Evolutionary conservation across 2,797 vertebrate genomes (phyloP), one percentile per base, ranked within the genome.

Genomic region (Leptodactylus fallax): DNA sequence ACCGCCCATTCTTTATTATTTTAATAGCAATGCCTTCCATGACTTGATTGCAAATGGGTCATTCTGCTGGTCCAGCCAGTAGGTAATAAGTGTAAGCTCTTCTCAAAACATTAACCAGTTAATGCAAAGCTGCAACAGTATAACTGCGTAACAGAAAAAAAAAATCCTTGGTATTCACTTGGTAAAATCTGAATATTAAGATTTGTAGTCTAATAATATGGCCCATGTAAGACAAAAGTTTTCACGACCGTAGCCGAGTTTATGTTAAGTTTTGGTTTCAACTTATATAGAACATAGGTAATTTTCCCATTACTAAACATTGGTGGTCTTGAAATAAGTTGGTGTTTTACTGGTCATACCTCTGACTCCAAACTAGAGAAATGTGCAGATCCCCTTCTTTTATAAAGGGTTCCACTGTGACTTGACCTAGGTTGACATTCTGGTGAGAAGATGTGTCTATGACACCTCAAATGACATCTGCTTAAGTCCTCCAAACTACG

Each of bases 311-410:
- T 49, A 53, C 81, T 88, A 72, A 74, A 76, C 49, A 81, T 87
- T 8, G 36, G 80, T 88, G 63, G 63, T 49, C 84, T 87, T 89
- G 51, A 74, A 79, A 84, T 55, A 74, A 55, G 25, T 71, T 81
- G 72, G 49, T 67, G 45, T 11, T 88, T 90, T 91, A 88, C 91
- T 83, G 95, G 96, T 91, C 96, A 96, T 92, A 95, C 96, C 95
- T 90, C 96, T 85, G 93, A 98, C 95, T 96, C 97, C 94, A 94
- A 95, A 93, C 94, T 97, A 96, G 94, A 97, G 96, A 92, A 97
- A 95, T 94, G 96, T 91, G 90, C 96, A 90, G 93, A 96, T 94
- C 97, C 97, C 91, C 97, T 93, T 85, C 97, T 96, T 56, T 97
- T 97, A 92, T 97, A 97, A 92, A 98, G 95, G 91, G 96, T 97